phyloP scores from a whole-genome alignment of 35 echinoderm and acorn worm genomes.

The Lytechinus variegatus region DNA sequence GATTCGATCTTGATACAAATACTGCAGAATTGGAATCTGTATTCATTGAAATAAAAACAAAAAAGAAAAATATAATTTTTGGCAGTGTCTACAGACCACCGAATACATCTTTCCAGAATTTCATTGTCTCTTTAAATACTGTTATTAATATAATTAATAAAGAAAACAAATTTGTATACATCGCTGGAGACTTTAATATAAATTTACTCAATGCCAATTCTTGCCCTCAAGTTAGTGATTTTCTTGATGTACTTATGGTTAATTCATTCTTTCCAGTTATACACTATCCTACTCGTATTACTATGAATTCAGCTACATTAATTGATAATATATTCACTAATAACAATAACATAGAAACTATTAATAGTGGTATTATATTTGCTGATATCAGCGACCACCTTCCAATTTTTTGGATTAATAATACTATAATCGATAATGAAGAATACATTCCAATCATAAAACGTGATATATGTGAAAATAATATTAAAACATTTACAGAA shows the following conservation, averaged over 20 bases:
- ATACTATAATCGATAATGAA: neutral
- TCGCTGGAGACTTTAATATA: neutral
- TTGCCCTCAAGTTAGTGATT: neutral
- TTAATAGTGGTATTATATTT: too few relatives aligned
- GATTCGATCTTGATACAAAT: too few relatives aligned
- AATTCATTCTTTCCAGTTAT: slow-evolving; percentile 5
- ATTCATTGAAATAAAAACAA: too few relatives aligned
- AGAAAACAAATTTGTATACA: neutral
- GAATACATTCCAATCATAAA: neutral
- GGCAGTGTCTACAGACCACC: too few relatives aligned
- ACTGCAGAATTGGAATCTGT: too few relatives aligned
- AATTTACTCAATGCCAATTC: neutral
- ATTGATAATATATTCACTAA: slow-evolving; percentile 19
- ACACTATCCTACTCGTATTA: neutral
- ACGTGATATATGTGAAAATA: neutral
- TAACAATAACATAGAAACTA: too few relatives aligned
- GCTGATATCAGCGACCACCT: too few relatives aligned
- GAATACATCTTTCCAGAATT: too few relatives aligned
- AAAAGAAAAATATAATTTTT: too few relatives aligned
- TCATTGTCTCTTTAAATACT: too few relatives aligned
- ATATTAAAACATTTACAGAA: neutral
- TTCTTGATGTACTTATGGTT: neutral
- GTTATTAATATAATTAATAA: too few relatives aligned
- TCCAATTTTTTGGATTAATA: too few relatives aligned
- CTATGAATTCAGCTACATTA: neutral